These are phyloP conservation scores for Mellilla xanthometata DNA, from an alignment of 2,888 invertebrate genomes.

Conservation along the genomic window DNA sequence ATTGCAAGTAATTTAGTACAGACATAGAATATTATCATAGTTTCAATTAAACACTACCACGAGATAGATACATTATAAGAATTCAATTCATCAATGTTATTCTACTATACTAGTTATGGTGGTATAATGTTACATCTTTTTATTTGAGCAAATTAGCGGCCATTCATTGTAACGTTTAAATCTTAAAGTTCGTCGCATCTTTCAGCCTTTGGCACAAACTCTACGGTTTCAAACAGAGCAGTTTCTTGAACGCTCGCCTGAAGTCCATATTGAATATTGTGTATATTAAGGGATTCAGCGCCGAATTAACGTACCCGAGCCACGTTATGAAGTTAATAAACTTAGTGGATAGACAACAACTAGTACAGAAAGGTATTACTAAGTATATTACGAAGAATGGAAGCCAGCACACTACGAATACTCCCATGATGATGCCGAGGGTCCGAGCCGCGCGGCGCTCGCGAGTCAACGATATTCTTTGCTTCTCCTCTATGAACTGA, in stretches of 20 bases:
- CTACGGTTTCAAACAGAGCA: constrained; percentile 76
- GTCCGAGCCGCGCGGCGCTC: constrained; percentile 97
- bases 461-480: constrained; percentile 94
- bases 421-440: constrained; percentile 98
- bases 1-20: constrained; percentile 28
- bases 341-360: constrained; percentile 90
- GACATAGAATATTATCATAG: constrained; percentile 22
- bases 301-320: constrained; percentile 96
- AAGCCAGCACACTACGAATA: constrained; percentile 98
- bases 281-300: constrained; percentile 96
- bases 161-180: constrained; percentile 41
- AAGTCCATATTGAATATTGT: constrained; percentile 98
- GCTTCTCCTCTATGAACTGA: constrained; percentile 94
- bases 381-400: constrained; percentile 99
- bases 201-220: constrained; percentile 56
- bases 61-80: constrained; percentile 23
- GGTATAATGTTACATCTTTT: constrained; percentile 44
- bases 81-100: constrained; percentile 20
- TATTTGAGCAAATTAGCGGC: constrained; percentile 72
- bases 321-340: constrained; percentile 95
- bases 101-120: constrained; percentile 22
- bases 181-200: constrained; percentile 34
- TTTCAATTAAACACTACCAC: constrained; percentile 20
- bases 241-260: constrained; percentile 92
- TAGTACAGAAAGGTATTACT: constrained; percentile 93